Base-by-base conservation (phyloP, 2,113 vertebrate species). In the Grus americana region DNA sequence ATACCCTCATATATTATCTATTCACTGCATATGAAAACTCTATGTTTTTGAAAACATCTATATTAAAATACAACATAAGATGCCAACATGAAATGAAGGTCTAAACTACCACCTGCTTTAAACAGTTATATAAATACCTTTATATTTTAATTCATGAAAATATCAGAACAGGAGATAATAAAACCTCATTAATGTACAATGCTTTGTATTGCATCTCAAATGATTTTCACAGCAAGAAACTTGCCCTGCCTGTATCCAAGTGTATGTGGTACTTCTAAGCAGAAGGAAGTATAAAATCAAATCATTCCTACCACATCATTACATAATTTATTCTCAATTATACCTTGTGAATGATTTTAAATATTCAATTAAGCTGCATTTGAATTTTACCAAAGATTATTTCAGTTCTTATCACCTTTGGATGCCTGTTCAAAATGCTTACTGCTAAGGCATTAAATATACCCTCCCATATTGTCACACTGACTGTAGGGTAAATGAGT, bases 341-440 rank as follows among this genome's bases (percentile, higher is more conserved):
- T 61, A 90, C 54, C 16, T 90, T 58, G 27, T 62, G 49, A 96
- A 91, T 72, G 9, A 67, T 87, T 94, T 97, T 50, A 94, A 91
- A 91, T 92, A 93, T 90, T 94, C 84, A 95, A 70, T 95, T 97
- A 95, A 89, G 44, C 32, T 61, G 81, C 22, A 82, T 71, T 80
- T 93, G 79, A 95, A 82, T 93, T 93, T 93, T 87, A 21, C 36
- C 49, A 79, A 90, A 90, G 74, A 95, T 87, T 72, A 90, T 88
- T 97, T 95, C 58, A 82, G 83, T 91, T 92, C 89, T 91, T 95
- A 93, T 85, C 89, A 93, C 80, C 62, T 97, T 90, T 90, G 68
- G 79, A 91, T 85, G 84, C 49, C 73, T 87, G 42, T 76, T 96
- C 49, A 89, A 93, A 93, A 91, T 76, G 49, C 80, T 92, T 93